These are phyloP conservation scores for Helogale parvula DNA, from an alignment of 2,113 vertebrate genomes.

Conservation along the genomic window DNA sequence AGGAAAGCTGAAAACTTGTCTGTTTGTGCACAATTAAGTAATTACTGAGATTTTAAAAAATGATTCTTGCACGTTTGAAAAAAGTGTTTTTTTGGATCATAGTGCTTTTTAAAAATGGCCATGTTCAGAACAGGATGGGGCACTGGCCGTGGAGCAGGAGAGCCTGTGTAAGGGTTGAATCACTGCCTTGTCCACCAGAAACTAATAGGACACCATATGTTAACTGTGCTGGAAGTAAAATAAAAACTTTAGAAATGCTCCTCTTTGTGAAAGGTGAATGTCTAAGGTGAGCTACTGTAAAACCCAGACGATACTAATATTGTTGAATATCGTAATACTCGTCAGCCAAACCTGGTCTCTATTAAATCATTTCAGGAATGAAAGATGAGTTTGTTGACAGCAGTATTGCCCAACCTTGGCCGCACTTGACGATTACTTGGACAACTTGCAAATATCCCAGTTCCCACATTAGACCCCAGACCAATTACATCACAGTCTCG, in stretches of 20 bases:
- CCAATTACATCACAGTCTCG: background rate
- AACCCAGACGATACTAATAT: slow-evolving; percentile 1
- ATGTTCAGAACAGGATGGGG: background rate
- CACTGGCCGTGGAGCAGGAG: background rate
- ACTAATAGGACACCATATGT: background rate
- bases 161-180: background rate
- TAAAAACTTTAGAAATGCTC: background rate
- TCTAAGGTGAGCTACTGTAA: background rate
- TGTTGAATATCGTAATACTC: background rate
- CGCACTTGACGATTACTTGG: slow-evolving; percentile 31
- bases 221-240: background rate
- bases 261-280: slow-evolving; percentile 35
- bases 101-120: background rate
- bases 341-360: background rate
- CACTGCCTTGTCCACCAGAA: background rate
- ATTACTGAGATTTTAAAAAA: slow-evolving; percentile 35
- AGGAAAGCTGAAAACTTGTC: background rate
- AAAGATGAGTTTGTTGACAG: slow-evolving; percentile 26
- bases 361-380: slow-evolving; percentile 37
- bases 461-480: background rate
- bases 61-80: background rate
- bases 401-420: slow-evolving; percentile 3
- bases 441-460: background rate
- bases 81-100: background rate
- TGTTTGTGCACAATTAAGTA: background rate